Conservation (phyloP, 2,113 vertebrate species). For the Dasyurus viverrinus region DNA sequence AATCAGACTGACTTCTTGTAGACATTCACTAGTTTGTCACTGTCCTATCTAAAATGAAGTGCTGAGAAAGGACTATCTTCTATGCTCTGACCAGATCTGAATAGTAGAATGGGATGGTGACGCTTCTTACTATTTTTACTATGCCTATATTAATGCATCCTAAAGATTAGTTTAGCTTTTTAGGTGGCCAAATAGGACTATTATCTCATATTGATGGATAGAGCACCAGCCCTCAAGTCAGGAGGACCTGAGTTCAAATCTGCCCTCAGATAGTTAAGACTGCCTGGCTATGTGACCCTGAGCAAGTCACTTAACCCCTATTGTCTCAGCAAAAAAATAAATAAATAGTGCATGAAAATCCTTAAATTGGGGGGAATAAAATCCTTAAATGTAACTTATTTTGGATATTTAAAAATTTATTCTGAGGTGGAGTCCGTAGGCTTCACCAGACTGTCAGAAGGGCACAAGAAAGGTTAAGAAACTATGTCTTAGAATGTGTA, state of each 20-base stretch:
- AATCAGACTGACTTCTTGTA: background rate
- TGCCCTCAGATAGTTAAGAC: too few species aligned
- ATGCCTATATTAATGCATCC: background rate
- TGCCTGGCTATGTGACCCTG: too few species aligned
- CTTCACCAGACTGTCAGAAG: background rate
- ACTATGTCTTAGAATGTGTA: background rate
- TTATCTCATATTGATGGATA: background rate
- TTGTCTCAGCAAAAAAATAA: too few species aligned
- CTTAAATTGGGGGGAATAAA: background rate
- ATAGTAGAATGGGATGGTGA: background rate
- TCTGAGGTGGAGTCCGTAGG: background rate
- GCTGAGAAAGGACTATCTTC: background rate
- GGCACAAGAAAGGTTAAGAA: background rate
- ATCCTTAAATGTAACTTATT: background rate
- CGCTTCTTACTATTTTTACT: background rate
- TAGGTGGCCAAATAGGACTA: background rate
- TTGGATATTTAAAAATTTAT: background rate
- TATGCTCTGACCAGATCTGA: background rate
- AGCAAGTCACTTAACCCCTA: too few species aligned
- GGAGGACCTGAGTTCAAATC: too few species aligned
- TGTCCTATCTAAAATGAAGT: background rate
- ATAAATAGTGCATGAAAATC: background rate
- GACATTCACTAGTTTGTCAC: background rate
- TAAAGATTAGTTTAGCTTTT: background rate
- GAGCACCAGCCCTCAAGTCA: too few species aligned